Base-by-base conservation (phyloP, 2,113 vertebrate genomes). In the Brachyhypopomus gauderio region DNA sequence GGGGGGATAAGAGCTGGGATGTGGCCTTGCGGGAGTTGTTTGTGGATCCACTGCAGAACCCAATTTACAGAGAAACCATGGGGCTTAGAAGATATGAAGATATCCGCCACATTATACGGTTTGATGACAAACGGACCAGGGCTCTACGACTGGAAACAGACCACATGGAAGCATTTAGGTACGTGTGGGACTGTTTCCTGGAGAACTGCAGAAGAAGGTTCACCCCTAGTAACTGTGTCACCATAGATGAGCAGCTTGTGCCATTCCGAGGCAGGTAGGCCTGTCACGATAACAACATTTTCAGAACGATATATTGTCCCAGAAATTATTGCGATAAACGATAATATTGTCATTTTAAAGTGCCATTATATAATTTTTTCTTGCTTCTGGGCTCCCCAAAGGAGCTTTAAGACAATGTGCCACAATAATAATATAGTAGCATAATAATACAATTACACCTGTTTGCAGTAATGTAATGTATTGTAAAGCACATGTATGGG, bases 171-270 rank as follows among this genome's bases (percentile, higher is more conserved):
- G 63, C 63, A 23, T 66, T 66, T 27, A 9, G 27, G 8, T 66
- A 66, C 27, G 23, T 66, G 27, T 66, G 30, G 38, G 38, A 41
- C 38, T 41, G 38, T 58, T 82, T 78, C 56, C 60, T 79, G 63
- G 62, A 8, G 52, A 82, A 75, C 38, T 82, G 80, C 71, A 79
- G 71, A 69, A 48, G 30, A 41, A 22, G 64, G 27, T 81, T 85
- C 60, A 78, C 81, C 23, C 62, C 48, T 4, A 72, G 60, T 76
- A 59, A 83, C n/a, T 79, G 59, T 69, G 72, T 86, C 56, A 83
- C 77, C 41, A 52, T 86, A 20, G 81, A 80, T 30, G 82, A 86
- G n/a, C 78, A 81, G 60, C 75, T 86, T 48, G 75, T 86, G 78
- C 70, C 82, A 81, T 81, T 86, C 79, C 12, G 67, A 27, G 79